Evolutionary conservation across 2,888 invertebrate species (phyloP).

Genomic region (Cataglyphis livida): DNA sequence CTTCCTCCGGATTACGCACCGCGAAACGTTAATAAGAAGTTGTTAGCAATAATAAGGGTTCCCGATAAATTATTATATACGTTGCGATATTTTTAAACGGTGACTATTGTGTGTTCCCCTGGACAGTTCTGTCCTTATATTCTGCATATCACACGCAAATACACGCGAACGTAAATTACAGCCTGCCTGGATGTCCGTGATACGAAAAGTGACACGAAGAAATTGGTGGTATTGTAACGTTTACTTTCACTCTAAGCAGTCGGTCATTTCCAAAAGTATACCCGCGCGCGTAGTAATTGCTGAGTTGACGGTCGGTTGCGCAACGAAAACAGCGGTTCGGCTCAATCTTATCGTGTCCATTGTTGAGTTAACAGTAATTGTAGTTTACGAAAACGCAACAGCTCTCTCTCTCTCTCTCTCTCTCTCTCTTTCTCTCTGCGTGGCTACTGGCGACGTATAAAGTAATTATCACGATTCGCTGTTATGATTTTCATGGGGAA

Average conservation of each 20-base stretch:
- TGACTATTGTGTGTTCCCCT: constrained; percentile 2
- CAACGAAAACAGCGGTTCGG: constrained; percentile 62
- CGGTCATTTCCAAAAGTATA: constrained; percentile 62
- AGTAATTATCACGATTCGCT: constrained; percentile 68
- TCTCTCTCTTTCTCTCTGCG: constrained; percentile 23
- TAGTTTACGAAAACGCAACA: constrained; percentile 57
- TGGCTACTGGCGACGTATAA: constrained; percentile 60
- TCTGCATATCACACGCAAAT: not conserved
- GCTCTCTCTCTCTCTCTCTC: not conserved
- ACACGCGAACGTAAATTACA: constrained; percentile 16
- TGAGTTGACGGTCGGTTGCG: constrained; percentile 68
- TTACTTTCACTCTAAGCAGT: constrained; percentile 69
- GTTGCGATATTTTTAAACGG: not conserved
- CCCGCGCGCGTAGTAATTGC: constrained; percentile 66
- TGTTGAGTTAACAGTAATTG: constrained; percentile 71
- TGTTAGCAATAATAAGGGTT: constrained; percentile 22
- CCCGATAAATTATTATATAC: not conserved
- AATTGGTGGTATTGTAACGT: constrained; percentile 55
- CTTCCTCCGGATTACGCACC: constrained; percentile 26
- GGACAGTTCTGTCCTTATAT: not conserved
- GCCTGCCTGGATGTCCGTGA: constrained; percentile 20
- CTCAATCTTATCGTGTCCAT: constrained; percentile 65
- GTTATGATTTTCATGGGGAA: constrained; percentile 54
- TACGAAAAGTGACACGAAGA: constrained; percentile 45
- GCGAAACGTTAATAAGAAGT: constrained; percentile 46